Percentiles rank a stretch among this genome's conserved stretches.
These are phyloP conservation scores for Perodicticus potto DNA, from an alignment of 2,797 vertebrate species.

Conservation along the genomic window DNA sequence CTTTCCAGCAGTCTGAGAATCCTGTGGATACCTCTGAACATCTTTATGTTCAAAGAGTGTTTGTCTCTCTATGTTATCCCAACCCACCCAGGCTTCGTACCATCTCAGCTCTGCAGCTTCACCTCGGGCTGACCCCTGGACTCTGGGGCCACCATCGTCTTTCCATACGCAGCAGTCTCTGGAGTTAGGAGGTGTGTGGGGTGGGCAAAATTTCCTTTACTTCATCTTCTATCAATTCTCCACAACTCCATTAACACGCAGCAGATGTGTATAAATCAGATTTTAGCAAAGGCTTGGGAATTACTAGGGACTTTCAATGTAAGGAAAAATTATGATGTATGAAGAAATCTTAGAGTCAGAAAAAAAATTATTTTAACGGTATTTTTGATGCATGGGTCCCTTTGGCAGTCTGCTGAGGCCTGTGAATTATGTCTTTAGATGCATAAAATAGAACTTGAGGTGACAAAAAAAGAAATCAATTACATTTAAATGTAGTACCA, in stretches of 20 bases:
- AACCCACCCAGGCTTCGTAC: background rate
- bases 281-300: background rate
- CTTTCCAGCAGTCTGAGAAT: background rate
- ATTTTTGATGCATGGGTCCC: background rate
- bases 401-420: background rate
- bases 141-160: background rate
- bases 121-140: background rate
- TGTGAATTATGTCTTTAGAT: conserved; percentile 48
- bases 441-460: background rate
- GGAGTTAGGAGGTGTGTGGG: fast-evolving
- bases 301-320: background rate
- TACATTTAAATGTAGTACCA: background rate
- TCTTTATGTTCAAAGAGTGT: background rate
- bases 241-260: background rate
- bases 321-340: background rate
- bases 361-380: conserved; percentile 19
- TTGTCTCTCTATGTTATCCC: background rate
- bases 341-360: conserved; percentile 40
- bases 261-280: background rate
- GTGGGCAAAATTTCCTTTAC: background rate
- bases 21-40: background rate
- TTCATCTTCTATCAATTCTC: background rate
- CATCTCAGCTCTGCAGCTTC: background rate
- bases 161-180: background rate
- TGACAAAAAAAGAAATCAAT: conserved; percentile 62